Evolutionary conservation across 2,888 invertebrate species (phyloP).

Genomic region (Laothoe populi): DNA sequence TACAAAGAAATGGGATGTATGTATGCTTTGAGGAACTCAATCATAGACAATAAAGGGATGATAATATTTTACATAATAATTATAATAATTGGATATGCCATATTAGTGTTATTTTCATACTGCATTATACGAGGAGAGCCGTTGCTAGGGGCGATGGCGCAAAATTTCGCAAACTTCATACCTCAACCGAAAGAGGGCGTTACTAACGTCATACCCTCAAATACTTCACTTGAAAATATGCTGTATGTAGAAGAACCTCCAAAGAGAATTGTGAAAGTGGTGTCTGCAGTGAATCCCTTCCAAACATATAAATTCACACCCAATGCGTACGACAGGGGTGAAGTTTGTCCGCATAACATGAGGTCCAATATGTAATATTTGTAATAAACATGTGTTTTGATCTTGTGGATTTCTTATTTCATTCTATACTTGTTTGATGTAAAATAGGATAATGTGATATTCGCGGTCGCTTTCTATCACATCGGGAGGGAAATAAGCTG

Average conservation of each 20-base stretch:
- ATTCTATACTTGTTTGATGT: too few species aligned
- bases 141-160: constrained; percentile 52
- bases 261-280: constrained; percentile 65
- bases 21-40: constrained; percentile 52
- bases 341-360: constrained; percentile 36
- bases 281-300: constrained; percentile 67
- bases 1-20: constrained; percentile 64
- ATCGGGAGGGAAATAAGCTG: too few species aligned
- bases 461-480: too few species aligned
- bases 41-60: constrained; percentile 55
- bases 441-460: too few species aligned
- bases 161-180: constrained; percentile 41
- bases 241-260: constrained; percentile 66
- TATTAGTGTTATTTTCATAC: constrained; percentile 64
- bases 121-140: constrained; percentile 68
- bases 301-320: constrained; percentile 64
- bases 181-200: constrained; percentile 41
- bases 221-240: constrained; percentile 58
- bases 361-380: constrained; percentile 44
- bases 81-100: constrained; percentile 47
- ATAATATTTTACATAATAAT: constrained; percentile 61
- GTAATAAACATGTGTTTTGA: constrained; percentile 28
- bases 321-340: constrained; percentile 41
- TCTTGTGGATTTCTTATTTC: not conserved
- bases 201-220: constrained; percentile 42